Evolutionary conservation across 2,113 vertebrate genomes (phyloP).

Genomic region (Pteronura brasiliensis): DNA sequence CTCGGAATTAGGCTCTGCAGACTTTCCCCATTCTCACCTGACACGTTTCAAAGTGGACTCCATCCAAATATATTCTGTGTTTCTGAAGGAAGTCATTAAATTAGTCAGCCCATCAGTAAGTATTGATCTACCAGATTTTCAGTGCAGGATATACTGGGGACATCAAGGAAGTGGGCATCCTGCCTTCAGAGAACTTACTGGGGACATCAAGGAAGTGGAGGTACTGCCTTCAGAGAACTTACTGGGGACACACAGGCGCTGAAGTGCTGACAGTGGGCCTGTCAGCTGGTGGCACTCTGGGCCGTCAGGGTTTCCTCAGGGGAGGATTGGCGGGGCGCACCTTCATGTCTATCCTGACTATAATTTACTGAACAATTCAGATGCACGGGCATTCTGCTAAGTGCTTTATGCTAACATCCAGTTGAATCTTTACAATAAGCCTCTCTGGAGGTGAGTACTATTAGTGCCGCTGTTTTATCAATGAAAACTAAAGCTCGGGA

Average conservation of each 20-base stretch:
- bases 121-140: background rate
- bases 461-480: background rate
- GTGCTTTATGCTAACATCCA: background rate
- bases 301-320: background rate
- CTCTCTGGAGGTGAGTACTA: background rate
- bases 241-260: background rate
- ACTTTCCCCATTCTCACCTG: background rate
- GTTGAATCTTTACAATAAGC: background rate
- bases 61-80: background rate
- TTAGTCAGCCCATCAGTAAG: background rate
- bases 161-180: background rate
- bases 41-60: background rate
- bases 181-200: background rate
- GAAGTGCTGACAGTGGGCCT: background rate
- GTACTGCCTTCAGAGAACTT: slow-evolving; percentile 13
- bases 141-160: background rate
- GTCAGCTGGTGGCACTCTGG: background rate
- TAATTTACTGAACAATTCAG: background rate
- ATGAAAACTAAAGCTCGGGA: background rate
- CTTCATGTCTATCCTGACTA: background rate
- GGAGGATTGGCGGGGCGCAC: background rate
- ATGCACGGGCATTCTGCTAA: background rate
- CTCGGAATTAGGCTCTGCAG: background rate
- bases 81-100: slow-evolving; percentile 1
- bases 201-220: background rate